These are phyloP conservation scores for Aphelenchoides fujianensis DNA, from an alignment of 1,140 invertebrate species.

Conservation along the genomic window DNA sequence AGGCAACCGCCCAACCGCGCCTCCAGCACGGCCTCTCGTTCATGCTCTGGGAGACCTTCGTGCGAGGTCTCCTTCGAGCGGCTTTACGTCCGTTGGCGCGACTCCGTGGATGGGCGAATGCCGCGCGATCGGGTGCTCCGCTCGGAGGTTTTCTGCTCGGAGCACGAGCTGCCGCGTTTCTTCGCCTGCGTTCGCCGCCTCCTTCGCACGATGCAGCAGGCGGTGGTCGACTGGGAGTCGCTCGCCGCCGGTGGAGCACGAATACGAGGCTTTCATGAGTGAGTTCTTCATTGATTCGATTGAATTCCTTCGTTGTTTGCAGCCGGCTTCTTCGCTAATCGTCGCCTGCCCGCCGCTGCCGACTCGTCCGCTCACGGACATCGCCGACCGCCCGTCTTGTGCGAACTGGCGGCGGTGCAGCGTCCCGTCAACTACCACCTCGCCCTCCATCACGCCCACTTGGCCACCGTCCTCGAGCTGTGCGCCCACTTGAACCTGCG, in stretches of 20 bases:
- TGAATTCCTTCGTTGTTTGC: conserved; percentile 11
- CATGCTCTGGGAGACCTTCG: conserved; percentile 50
- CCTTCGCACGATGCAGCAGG: conserved; percentile 16
- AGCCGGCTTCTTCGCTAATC: background rate
- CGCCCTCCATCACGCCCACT: conserved; percentile 42
- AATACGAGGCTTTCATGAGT: conserved; percentile 9
- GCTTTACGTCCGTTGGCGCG: conserved; percentile 24
- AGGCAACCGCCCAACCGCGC: conserved; percentile 13
- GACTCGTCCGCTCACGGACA: background rate
- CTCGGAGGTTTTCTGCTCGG: conserved; percentile 33
- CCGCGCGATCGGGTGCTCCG: conserved; percentile 34
- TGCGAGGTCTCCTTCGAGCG: conserved; percentile 30
- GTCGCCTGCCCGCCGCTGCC: background rate
- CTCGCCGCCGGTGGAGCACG: conserved; percentile 6
- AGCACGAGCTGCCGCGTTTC: conserved; percentile 30
- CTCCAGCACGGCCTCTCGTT: conserved; percentile 45
- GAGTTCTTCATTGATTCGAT: background rate
- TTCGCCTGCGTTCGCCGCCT: conserved; percentile 29
- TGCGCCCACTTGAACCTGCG: conserved; percentile 10
- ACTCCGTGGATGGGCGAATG: conserved; percentile 11
- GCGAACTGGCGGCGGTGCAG: conserved; percentile 30
- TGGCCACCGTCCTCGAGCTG: conserved; percentile 29
- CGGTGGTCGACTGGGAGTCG: conserved; percentile 5
- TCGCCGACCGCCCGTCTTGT: conserved; percentile 6
- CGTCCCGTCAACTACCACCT: conserved; percentile 48